Base-by-base conservation (phyloP, 2,888 invertebrate species). In the Leistus spinibarbis region DNA sequence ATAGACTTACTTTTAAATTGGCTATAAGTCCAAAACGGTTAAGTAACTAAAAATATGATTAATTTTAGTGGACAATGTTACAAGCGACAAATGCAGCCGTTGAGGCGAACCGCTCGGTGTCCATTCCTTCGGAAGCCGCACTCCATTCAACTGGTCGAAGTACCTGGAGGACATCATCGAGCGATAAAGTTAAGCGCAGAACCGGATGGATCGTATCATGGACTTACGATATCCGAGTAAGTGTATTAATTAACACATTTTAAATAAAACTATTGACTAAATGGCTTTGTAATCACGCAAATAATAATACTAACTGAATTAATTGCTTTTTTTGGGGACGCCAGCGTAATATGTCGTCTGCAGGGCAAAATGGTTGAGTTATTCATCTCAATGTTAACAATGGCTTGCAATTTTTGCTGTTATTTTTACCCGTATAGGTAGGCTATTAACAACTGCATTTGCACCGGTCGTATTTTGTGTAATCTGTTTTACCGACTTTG, bases 91-190 rank as follows among this genome's bases (percentile, higher is more conserved):
- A 91, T 91, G 89, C 90, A 90, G 79, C 91, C 91, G 0, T 84
- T 90, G 72, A 87, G 87, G 73, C 87, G 88, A 81, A 87, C 88
- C 20, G 85, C 88, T 13, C 77, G 82, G 63, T 85, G 83, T 80
- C 85, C 85, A 9, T 85, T 85, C 75, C 84, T 85, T 71, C 87
- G 89, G 78, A 90, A 91, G 27, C 91, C 92, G 63, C 96, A 96
- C 87, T 93, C 94, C 72, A 96, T 96, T 81, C 91, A 95, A 79
- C 89, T 94, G 80, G 92, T 96, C 69, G 92, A 93, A 82, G 92
- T 96, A 81, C 94, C 95, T 7, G 89, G 89, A 20, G 89, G 89
- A 20, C 87, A 87, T 76, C 87, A 88, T 75, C 87, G 89, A 77
- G 90, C 91, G 64, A 90, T 93, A 69, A 90, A 92, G 82, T 84